phyloP scores from a whole-genome alignment of 2,888 invertebrate genomes.

The Watsonalla cultraria region DNA sequence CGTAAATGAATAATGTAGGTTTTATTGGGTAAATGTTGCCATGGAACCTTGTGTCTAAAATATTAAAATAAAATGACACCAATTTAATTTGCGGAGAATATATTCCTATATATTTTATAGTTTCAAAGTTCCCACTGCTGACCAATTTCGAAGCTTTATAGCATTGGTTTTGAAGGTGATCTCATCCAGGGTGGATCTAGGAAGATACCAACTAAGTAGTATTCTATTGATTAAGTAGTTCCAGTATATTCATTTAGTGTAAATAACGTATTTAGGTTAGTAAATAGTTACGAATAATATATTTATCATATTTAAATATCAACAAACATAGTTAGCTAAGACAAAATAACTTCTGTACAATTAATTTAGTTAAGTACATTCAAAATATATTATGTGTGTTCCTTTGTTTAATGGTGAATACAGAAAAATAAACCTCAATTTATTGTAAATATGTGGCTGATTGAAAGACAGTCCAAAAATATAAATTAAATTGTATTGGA shows the following conservation, averaged over 20 bases:
- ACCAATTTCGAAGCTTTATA: no score
- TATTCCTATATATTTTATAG: no score
- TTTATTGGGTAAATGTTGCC: no score
- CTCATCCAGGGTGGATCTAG: neutral
- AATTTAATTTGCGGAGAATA: no score
- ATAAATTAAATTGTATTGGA: conserved; percentile 24
- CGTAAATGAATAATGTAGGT: no score
- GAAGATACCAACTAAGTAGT: no score
- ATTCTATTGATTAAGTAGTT: conserved; percentile 16
- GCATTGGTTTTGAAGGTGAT: neutral
- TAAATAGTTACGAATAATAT: conserved; percentile 31
- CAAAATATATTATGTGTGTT: conserved; percentile 18
- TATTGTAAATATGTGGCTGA: conserved; percentile 31
- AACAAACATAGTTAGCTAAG: conserved; percentile 30
- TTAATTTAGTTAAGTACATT: conserved; percentile 21
- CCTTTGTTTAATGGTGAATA: conserved; percentile 18
- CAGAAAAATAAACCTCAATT: conserved; percentile 33
- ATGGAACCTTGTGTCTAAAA: no score
- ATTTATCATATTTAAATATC: conserved; percentile 24
- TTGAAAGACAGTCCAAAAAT: conserved; percentile 42
- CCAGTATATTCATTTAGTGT: conserved; percentile 25
- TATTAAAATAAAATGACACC: no score
- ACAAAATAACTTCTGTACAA: conserved; percentile 30
- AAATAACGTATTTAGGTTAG: conserved; percentile 45
- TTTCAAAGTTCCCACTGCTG: no score